Evolutionary conservation across 1,140 invertebrate genomes (phyloP), one percentile per base, ranked within the genome.

Genomic region (Leptonema lineaticorne): DNA sequence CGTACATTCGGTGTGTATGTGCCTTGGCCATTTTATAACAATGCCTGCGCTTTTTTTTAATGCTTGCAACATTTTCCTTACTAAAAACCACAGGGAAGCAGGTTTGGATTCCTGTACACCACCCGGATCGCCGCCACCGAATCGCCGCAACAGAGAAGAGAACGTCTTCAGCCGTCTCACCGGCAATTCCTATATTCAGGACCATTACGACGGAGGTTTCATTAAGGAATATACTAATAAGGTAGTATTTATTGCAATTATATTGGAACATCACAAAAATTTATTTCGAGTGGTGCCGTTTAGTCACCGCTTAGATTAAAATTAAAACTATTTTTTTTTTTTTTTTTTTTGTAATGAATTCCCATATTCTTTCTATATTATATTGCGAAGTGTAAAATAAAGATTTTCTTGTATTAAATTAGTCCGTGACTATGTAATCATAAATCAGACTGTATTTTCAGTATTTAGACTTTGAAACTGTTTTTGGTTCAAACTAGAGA

Each of bases 161-260:
- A 89, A 90, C 76, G 92, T 94, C 26, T 95, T 95, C 80, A 88
- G 90, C 57, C 82, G 93, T 45, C 83, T 95, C 0, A 89, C 89
- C 24, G 85, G 86, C 33, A 86, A 80, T 74, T 75, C 75, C 76
- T 63, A 71, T 79, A 75, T 75, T 85, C 84, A 70, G 75, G 83
- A 86, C 14, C 84, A 85, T 56, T 84, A 81, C 46, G 83, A 82
- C 41, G 85, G 87, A 67, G 89, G 89, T 57, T 81, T 85, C 27
- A 90, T 92, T 73, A 87, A 85, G 41, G 85, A 87, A 58, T 85
- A 86, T 73, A 82, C 85, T 53, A 82, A 85, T 63, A 89, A 62
- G 59, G 59, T 62, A n/a, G n/a, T n/a, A n/a, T n/a, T n/a, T n/a
- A n/a, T n/a, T n/a, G n/a, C n/a, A n/a, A n/a, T n/a, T 6, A 11